phyloP scores from a whole-genome alignment of 2,797 vertebrate genomes.

The Squalus acanthias region DNA sequence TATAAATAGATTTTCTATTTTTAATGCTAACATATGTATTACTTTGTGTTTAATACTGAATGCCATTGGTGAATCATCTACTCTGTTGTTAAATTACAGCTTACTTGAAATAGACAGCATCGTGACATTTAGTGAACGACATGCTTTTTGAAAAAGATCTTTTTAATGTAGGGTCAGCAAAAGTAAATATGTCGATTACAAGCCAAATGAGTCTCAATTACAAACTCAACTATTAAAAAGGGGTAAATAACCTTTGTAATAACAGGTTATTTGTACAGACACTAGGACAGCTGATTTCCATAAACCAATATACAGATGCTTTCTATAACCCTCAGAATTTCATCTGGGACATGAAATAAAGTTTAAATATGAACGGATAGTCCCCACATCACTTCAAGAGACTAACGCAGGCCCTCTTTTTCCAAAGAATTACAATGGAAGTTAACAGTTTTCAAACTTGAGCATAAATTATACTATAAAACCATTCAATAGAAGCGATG shows the following conservation, averaged over 20 bases:
- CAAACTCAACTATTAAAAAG: not conserved
- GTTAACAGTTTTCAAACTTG: not conserved
- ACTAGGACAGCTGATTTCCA: not conserved
- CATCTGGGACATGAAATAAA: not conserved
- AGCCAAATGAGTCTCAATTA: not conserved
- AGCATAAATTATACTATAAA: not conserved
- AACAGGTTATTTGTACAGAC: not conserved
- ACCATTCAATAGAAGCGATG: not conserved
- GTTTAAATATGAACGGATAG: not conserved
- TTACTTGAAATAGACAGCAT: constrained; percentile 19
- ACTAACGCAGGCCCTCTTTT: not conserved
- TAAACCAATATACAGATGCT: not conserved
- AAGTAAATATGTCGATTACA: not conserved
- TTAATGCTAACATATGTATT: not conserved
- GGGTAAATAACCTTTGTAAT: not conserved
- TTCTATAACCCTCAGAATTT: not conserved
- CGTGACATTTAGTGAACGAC: not conserved
- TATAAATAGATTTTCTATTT: not conserved
- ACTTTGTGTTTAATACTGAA: not conserved
- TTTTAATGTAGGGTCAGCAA: not conserved
- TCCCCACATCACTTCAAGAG: not conserved
- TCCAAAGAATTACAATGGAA: not conserved
- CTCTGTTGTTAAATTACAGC: constrained; percentile 10
- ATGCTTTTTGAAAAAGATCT: not conserved
- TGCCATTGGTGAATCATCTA: constrained; percentile 1